phyloP scores from a whole-genome alignment of 2,888 invertebrate species.

The Athalia cordata region DNA sequence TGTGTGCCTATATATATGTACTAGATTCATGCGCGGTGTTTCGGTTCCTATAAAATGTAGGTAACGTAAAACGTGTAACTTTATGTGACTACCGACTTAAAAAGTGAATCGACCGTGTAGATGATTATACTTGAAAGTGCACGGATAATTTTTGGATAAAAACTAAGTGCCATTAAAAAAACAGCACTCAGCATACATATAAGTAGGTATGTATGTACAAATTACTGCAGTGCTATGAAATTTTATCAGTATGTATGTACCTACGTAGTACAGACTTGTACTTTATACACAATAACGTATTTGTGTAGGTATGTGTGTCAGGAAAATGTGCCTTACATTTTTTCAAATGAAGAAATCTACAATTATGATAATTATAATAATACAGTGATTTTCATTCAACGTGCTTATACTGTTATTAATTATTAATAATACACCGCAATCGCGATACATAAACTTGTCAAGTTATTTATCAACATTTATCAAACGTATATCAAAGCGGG shows the following conservation, averaged over 20 bases:
- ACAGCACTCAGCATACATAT: no score
- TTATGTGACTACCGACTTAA: constrained; percentile 1
- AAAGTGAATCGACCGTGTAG: background rate
- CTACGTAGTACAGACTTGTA: background rate
- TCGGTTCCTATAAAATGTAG: constrained; percentile 16
- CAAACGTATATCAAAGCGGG: constrained; percentile 38
- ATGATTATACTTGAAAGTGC: constrained; percentile 6
- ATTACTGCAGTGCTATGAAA: constrained; percentile 2
- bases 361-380: background rate
- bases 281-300: background rate
- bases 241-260: constrained; percentile 27
- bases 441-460: constrained; percentile 34
- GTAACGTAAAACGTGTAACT: constrained; percentile 6
- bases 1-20: constrained; percentile 5
- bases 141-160: constrained; percentile 13
- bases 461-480: constrained; percentile 41
- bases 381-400: constrained; percentile 34
- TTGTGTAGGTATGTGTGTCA: constrained; percentile 10
- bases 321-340: constrained; percentile 27
- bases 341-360: constrained; percentile 21
- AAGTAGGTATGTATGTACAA: no score
- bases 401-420: constrained; percentile 38
- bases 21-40: constrained; percentile 32
- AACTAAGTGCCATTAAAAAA: background rate
- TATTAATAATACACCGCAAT: constrained; percentile 32